Percentiles rank a stretch among this genome's conserved stretches.
phyloP scores from a whole-genome alignment of 2,113 vertebrate genomes.

The Uropsilus gracilis region DNA sequence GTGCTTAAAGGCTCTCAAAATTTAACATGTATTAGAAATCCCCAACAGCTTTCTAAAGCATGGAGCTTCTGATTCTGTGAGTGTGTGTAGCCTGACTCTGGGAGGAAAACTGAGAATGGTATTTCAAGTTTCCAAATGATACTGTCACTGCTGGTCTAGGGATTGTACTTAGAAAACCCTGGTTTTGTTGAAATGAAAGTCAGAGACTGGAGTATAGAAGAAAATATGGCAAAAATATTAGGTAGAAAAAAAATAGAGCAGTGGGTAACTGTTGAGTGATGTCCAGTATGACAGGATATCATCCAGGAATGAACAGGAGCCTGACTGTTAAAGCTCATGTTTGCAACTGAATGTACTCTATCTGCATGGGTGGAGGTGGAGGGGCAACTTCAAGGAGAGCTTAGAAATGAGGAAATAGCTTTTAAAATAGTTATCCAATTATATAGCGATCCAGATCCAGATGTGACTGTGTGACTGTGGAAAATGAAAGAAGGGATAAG shows the following conservation, averaged over 20 bases:
- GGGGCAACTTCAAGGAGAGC: not conserved
- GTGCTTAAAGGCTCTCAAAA: not conserved
- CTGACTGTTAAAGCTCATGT: constrained; percentile 1
- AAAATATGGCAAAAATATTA: not conserved
- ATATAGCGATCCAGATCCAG: not conserved
- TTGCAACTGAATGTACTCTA: constrained; percentile 4
- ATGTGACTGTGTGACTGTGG: not conserved
- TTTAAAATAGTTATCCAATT: not conserved
- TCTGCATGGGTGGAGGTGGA: not conserved
- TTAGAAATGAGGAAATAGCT: constrained; percentile 14
- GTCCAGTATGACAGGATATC: not conserved
- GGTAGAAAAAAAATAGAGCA: not conserved
- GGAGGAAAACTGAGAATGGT: not conserved
- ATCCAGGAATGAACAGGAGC: constrained; percentile 30
- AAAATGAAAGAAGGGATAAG: not conserved
- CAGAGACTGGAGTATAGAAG: not conserved
- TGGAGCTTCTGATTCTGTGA: not conserved
- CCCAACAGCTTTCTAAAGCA: not conserved
- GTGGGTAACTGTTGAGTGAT: not conserved
- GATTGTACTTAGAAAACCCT: not conserved
- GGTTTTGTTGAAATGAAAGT: not conserved
- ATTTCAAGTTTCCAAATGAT: not conserved
- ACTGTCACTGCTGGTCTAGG: not conserved
- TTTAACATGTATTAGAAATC: not conserved
- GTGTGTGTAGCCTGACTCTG: not conserved